Percentiles rank a stretch among this genome's conserved stretches.
Evolutionary conservation across 2,113 vertebrate species (phyloP).

Genomic region (Bos javanicus): DNA sequence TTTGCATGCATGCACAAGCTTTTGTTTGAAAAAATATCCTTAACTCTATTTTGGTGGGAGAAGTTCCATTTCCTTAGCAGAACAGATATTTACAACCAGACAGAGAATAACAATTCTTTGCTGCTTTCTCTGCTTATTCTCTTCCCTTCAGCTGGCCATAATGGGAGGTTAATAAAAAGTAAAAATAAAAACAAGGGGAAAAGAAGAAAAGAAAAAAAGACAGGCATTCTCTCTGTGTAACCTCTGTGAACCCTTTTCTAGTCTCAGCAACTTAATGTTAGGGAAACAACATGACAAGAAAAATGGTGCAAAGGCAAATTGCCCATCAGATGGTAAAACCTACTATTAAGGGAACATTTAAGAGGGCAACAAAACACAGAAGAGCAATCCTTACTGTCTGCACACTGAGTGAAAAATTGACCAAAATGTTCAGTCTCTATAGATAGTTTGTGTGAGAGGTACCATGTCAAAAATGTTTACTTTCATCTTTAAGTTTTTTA

Average conservation of each 20-base stretch:
- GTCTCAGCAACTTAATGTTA: neutral
- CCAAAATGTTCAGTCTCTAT: slow-evolving; percentile 9
- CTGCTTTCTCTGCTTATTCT: neutral
- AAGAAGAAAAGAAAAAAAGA: neutral
- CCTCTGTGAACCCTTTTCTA: slow-evolving; percentile 25
- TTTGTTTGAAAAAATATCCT: neutral
- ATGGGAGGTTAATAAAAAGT: neutral
- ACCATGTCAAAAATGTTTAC: neutral
- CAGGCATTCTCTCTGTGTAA: neutral
- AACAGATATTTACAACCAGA: neutral
- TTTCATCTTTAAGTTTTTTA: slow-evolving; percentile 7
- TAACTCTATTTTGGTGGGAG: neutral
- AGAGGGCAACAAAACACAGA: slow-evolving; percentile 43
- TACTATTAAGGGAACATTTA: slow-evolving; percentile 47
- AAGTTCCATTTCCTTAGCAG: neutral
- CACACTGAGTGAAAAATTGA: slow-evolving; percentile 17
- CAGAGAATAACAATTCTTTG: neutral
- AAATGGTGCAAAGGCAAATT: slow-evolving; percentile 33
- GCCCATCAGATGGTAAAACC: slow-evolving; percentile 16
- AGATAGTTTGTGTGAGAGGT: neutral
- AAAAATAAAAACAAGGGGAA: neutral
- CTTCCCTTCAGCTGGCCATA: neutral
- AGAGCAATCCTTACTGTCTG: neutral
- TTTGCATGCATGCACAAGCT: neutral
- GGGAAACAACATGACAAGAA: neutral